Base-by-base conservation (phyloP, 2,113 vertebrate genomes). In the Hippopotamus amphibius region DNA sequence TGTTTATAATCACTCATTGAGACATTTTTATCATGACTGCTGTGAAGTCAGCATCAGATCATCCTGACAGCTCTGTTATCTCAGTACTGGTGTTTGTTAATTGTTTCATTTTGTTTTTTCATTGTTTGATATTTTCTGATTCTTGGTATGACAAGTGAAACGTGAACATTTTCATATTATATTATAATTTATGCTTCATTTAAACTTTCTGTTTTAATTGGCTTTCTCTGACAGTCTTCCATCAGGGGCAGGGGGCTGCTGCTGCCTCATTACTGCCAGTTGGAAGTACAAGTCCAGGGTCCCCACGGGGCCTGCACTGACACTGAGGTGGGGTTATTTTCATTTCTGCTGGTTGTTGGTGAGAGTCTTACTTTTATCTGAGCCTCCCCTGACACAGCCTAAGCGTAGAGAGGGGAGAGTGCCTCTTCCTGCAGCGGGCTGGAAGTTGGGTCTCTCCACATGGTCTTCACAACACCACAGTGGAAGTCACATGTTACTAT, bases 371-470 rank as follows among this genome's bases (percentile, higher is more conserved):
- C 50, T 88, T 33, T 87, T 21, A 8, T 41, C 17, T 37, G 2
- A 11, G 14, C 53, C 14, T 26, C 13, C 33, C 77, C 33, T 88
- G 53, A 76, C 15, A n/a, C 15, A 12, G 3, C 37, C 46, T 55
- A 81, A 11, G n/a, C 30, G 7, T 33, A 82, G 14, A 55, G 26
- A 11, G 43, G 41, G 3, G 46, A 50, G 33, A 24, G 2, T 33
- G 0, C 13, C 30, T 61, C 21, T 68, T 48, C 17, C 13, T 28
- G 21, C 19, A n/a, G 2, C 16, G 1, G 3, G 21, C 3, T 17
- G 1, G 55, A 55, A 41, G 10, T n/a, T 76, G 30, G 43, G 50
- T 15, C 6, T 50, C 26, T 63, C 41, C 4, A 8, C 9, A 0
- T 26, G 22, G 13, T 66, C 16, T 86, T 50, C 33, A 30, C 21